Evolutionary conservation across 1,140 invertebrate genomes (phyloP), one percentile per base, ranked within the genome.

Genomic region (Calliopsis andreniformis): DNA sequence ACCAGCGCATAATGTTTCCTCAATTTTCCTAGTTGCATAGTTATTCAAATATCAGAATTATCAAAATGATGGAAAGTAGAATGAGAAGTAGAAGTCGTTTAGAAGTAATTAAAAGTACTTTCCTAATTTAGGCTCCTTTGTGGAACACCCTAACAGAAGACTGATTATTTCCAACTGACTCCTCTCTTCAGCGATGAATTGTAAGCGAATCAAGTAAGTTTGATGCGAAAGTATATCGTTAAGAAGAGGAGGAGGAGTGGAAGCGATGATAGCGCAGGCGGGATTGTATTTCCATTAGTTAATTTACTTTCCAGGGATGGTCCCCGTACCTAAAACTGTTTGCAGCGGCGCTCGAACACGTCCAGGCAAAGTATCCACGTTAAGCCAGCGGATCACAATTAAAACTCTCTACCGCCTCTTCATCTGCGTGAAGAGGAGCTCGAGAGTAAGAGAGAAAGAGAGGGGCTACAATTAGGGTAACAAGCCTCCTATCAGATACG

Each of bases 211-310:
- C 35, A 14, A 5, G 8, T 53, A 47, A 30, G 25, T 61, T 76
- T 80, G 39, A 63, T 47, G 53, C 64, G 10, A 56, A 64, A 67
- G 18, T 64, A 47, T 73, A 63, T 47, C 70, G n/a, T 66, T 25
- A 42, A 23, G 7, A 32, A 25, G 10, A 12, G 49, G 39, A 3
- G 39, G 12, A 20, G 23, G 47, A 6, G 12, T 12, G n/a, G 32
- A 10, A 63, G 62, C 28, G 61, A 53, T 58, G 45, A 53, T 28
- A 47, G 45, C 42, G 47, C 56, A 66, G 73, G 42, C 72, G 43
- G 78, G 82, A 84, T 84, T 84, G 82, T 83, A 78, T 84, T 84
- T 84, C 82, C 82, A 84, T 84, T 84, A 84, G 82, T 83, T 84
- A 84, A 84, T 84, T 84, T 80, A 73, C 78, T 84, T 78, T 80